A percentile compares a stretch with the other conserved stretches of the same genome.
Conservation (phyloP, 2,113 vertebrate genomes). For the Mohoua ochrocephala region DNA sequence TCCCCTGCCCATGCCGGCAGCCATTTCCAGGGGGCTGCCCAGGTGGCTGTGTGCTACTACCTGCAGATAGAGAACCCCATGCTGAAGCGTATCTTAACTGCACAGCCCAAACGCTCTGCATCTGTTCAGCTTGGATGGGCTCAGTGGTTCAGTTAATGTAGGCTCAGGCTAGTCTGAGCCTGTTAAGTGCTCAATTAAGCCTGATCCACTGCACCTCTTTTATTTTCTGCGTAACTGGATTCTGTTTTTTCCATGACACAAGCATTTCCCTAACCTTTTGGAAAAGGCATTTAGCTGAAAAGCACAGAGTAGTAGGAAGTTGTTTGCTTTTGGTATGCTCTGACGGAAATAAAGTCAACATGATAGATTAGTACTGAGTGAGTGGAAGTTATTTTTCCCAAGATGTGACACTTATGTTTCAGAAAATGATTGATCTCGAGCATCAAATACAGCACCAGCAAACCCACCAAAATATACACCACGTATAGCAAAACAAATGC, state of each 20-base stretch:
- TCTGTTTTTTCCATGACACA: conserved; percentile 45
- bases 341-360: conserved; percentile 7
- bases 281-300: conserved; percentile 34
- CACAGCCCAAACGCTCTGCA: neutral
- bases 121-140: conserved; percentile 42
- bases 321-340: conserved; percentile 23
- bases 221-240: neutral
- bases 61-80: neutral
- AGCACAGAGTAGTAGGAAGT: neutral
- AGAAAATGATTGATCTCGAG: conserved; percentile 12
- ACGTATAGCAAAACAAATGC: neutral
- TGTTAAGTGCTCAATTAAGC: conserved; percentile 47
- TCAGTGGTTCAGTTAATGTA: conserved; percentile 14
- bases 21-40: neutral
- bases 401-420: neutral
- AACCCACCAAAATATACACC: neutral
- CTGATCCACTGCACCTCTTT: conserved; percentile 31
- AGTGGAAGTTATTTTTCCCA: conserved; percentile 38
- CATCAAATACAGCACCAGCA: neutral
- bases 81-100: neutral
- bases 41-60: neutral
- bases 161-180: conserved; percentile 36
- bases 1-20: neutral
- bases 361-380: neutral
- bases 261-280: neutral